Evolutionary conservation across 2,797 vertebrate genomes (phyloP).

Genomic region (Gallinago stenura): DNA sequence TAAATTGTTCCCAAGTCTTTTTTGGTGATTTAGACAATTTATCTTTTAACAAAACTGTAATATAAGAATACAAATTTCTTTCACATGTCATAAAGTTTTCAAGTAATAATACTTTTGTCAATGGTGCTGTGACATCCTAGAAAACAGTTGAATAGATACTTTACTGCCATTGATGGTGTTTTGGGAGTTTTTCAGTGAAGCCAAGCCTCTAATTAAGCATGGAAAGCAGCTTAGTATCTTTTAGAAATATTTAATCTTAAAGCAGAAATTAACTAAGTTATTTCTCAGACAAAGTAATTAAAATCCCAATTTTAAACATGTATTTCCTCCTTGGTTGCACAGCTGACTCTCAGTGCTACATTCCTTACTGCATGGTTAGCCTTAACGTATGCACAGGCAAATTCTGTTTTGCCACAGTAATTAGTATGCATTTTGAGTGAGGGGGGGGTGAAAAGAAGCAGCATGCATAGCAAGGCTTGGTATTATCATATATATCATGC

Average conservation of each 20-base stretch:
- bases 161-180: not conserved
- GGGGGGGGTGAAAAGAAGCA: not conserved
- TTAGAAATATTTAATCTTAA: not conserved
- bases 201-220: not conserved
- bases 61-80: not conserved
- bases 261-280: not conserved
- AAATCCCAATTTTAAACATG: constrained; percentile 9
- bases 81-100: not conserved
- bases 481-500: not conserved
- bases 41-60: not conserved
- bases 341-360: not conserved
- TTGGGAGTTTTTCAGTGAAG: not conserved
- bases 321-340: not conserved
- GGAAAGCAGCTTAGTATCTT: not conserved
- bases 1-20: not conserved
- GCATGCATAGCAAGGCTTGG: not conserved
- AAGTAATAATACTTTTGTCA: not conserved
- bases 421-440: not conserved
- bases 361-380: constrained; percentile 5
- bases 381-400: not conserved
- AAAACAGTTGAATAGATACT: not conserved
- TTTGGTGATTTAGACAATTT: not conserved
- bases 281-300: constrained; percentile 5
- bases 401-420: constrained; percentile 40
- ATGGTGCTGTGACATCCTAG: not conserved